Evolutionary conservation across 2,888 invertebrate species (phyloP), one percentile per base, ranked within the genome.

Genomic region (Drosophila kambysellisi): DNA sequence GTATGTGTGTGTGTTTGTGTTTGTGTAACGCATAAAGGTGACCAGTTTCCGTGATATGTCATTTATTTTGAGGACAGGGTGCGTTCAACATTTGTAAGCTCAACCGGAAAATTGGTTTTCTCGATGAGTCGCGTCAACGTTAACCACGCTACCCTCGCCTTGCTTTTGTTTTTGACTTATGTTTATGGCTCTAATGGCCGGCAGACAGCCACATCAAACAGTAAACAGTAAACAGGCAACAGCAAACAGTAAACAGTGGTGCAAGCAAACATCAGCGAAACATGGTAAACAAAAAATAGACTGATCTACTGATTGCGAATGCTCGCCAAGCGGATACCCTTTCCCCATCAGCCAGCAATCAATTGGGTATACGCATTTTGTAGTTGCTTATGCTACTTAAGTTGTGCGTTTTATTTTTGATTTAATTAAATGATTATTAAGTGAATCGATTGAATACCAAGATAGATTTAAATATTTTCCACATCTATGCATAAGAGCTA

Each of bases 61-160:
- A 88, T 89, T 89, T 88, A 83, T 89, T 61, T 81, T 79, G 76
- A 80, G 74, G 82, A 78, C 67, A 67, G 57, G 43, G 57, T 57
- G 73, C 73, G 75, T 69, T 80, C 80, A 66, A 73, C 79, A 83
- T 80, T 78, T 76, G 82, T 83, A 83, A 85, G 88, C 80, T 83
- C 82, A 88, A 88, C 83, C 83, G 87, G 88, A 89, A 89, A 89
- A 89, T 89, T 89, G 79, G 82, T 88, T 89, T 88, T 89, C 88
- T 81, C 81, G 65, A 70, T 81, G 88, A 73, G 68, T 67, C 52
- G 50, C 52, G 73, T 62, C 29, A 50, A 62, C 60, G 64, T 35
- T 43, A 17, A 33, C 33, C 37, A 35, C 33, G 46, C 32, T 30
- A 39, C 39, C 53, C n/a, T 9, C 20, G 32, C 58, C 51, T 62